Evolutionary conservation across 2,113 vertebrate species (phyloP).

Genomic region (Microcebus ravelobensis): DNA sequence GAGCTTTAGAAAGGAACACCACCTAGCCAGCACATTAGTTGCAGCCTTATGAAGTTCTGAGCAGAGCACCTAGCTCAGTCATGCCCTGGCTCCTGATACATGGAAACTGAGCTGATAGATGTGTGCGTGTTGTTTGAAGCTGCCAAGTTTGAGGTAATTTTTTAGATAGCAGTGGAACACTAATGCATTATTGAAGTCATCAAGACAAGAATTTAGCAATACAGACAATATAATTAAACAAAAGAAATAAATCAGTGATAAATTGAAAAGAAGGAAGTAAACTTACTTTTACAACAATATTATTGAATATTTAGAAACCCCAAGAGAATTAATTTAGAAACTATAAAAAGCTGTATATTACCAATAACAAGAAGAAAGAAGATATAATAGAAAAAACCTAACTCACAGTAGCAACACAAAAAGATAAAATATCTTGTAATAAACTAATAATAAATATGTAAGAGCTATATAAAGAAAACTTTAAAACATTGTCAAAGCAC

Average conservation of each 20-base stretch:
- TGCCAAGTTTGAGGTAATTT: neutral
- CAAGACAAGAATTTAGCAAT: neutral
- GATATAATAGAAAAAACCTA: neutral
- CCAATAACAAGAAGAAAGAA: neutral
- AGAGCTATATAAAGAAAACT: neutral
- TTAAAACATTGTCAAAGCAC: neutral
- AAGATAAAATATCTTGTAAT: neutral
- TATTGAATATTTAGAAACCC: neutral
- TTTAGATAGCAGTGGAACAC: neutral
- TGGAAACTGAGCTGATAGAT: neutral
- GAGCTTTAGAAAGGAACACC: neutral
- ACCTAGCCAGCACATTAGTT: neutral
- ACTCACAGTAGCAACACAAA: neutral
- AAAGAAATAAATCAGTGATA: neutral
- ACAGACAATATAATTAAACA: neutral
- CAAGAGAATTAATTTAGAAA: slow-evolving; percentile 29
- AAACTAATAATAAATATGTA: neutral
- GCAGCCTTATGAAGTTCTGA: neutral
- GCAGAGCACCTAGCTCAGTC: neutral
- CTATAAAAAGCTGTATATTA: neutral
- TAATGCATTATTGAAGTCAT: neutral
- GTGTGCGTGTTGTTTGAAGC: neutral
- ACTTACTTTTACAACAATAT: neutral
- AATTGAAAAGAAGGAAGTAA: neutral
- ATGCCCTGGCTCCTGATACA: neutral